Conservation (phyloP, 2,797 vertebrate genomes). For the Chaetodon trifasciatus region DNA sequence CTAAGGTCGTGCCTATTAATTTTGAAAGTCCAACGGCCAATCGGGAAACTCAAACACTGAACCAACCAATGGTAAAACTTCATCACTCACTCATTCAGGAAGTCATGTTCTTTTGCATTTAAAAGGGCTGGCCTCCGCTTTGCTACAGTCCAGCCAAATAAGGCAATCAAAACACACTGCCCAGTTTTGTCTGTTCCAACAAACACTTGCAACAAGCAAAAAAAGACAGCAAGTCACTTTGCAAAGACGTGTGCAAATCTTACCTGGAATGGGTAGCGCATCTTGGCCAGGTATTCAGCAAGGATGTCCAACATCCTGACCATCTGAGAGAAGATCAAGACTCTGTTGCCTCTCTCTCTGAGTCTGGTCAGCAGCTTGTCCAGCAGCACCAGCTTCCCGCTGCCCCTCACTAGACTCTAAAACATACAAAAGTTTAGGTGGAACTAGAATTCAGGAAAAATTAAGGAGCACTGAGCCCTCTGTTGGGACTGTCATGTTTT, state of each 20-base stretch:
- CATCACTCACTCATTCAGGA: no score
- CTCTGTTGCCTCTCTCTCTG: slow-evolving; percentile 94
- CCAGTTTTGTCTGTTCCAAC: neutral
- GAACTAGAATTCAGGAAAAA: neutral
- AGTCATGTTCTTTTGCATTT: no score
- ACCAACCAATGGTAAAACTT: no score
- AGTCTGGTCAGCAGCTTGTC: slow-evolving; percentile 97
- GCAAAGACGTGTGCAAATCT: no score
- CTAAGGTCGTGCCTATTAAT: no score
- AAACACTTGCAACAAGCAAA: neutral
- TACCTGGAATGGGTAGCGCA: slow-evolving; percentile 98
- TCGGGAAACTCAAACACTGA: no score
- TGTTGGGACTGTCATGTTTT: neutral
- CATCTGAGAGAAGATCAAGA: slow-evolving; percentile 99
- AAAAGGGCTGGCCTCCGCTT: no score
- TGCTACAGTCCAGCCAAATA: no score
- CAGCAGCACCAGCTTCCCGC: slow-evolving; percentile 96
- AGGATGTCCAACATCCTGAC: slow-evolving; percentile 99
- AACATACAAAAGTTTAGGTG: neutral
- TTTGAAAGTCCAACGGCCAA: no score
- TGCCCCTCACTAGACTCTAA: slow-evolving; percentile 92
- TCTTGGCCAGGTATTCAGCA: slow-evolving; percentile 95
- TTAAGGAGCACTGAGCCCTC: neutral
- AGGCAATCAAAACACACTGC: neutral
- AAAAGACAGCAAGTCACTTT: neutral